Percentiles rank a stretch among this genome's conserved stretches.
phyloP scores from a whole-genome alignment of 1,140 invertebrate species.

The Nymphalis io region DNA sequence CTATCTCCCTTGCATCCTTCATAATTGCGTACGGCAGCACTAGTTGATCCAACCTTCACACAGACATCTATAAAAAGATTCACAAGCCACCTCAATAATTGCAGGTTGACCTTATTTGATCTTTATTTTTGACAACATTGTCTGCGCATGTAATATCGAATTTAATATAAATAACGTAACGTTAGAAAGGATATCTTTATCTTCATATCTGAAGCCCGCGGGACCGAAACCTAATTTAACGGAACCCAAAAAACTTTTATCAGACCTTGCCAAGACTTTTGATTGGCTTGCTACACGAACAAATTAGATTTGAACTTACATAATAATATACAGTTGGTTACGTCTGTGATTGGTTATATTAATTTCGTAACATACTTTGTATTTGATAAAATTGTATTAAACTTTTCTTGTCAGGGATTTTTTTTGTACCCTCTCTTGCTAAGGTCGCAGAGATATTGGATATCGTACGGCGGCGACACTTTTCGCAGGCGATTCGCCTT shows the following conservation, averaged over 20 bases:
- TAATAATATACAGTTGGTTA: neutral
- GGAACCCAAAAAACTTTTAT: constrained; percentile 10
- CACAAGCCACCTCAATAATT: too few species aligned
- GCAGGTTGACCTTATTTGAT: neutral
- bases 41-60: too few species aligned
- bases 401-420: too few species aligned
- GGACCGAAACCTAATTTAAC: neutral
- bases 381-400: too few species aligned
- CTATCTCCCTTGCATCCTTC: too few species aligned
- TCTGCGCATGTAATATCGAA: neutral
- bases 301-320: constrained; percentile 12
- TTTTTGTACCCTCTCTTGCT: too few species aligned
- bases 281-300: constrained; percentile 1
- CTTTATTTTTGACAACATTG: neutral
- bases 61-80: too few species aligned
- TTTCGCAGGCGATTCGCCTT: too few species aligned
- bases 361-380: neutral
- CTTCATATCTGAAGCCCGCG: neutral
- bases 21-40: too few species aligned
- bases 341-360: neutral
- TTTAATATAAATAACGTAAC: neutral
- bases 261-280: constrained; percentile 1
- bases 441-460: too few species aligned
- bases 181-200: neutral
- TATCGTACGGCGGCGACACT: too few species aligned